Base-by-base conservation (phyloP, 2,797 vertebrate genomes). In the Micromesistius poutassou region DNA sequence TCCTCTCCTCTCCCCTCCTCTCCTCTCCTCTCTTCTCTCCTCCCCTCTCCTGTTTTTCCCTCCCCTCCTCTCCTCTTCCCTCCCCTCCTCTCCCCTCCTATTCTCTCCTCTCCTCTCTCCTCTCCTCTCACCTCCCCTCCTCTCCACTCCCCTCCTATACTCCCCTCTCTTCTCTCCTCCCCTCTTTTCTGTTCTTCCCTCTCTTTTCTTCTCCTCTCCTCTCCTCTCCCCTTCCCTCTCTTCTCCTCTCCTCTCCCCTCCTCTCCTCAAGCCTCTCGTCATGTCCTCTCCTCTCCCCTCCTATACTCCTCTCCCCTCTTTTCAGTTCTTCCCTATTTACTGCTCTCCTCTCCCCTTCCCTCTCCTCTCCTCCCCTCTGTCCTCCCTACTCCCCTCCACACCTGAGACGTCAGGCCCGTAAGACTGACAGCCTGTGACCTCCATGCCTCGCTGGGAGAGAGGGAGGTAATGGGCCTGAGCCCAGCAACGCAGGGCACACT, bases 401-500 rank as follows among this genome's bases (percentile, higher is more conserved):
- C 79, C 79, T 87, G 87, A 88, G 79, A 66, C 62, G 62, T 73
- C 77, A 46, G 79, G 89, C 84, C 89, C 90, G 91, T 87, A 87
- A 83, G 90, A 90, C 87, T 89, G 90, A 90, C 91, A 91, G 90
- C 86, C 79, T 86, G 83, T 90, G 90, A 91, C 92, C 92, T 82
- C 84, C 87, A 87, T 87, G 87, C 87, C 89, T 90, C 88, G 22
- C 19, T 70, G 83, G 90, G 86, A 81, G 87, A 81, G 91, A 91
- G 89, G 89, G 85, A 92, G 90, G 90, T 92, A 93, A 93, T 93
- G 90, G 91, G 86, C 82, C 89, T 86, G 90, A 83, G 91, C 91
- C 89, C 88, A 85, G 89, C 80, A 89, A 92, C 87, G 83, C 85
- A 88, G 83, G 86, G 88, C 89, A 84, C 91, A 90, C 87, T 83